Base-by-base conservation (phyloP, 2,797 vertebrate species). In the Geotria australis region DNA sequence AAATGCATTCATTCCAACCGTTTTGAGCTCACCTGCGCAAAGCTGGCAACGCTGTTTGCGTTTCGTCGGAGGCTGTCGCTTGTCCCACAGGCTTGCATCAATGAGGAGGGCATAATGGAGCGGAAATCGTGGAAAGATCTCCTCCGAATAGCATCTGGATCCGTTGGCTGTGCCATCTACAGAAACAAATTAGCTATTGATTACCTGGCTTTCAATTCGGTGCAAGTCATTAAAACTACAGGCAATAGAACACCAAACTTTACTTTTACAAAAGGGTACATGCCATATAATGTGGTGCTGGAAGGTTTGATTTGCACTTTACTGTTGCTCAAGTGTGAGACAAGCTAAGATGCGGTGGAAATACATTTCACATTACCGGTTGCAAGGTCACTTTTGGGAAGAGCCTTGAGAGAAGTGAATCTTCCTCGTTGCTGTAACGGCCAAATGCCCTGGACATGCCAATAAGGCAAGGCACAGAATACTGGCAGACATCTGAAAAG, bases 101-200 rank as follows among this genome's bases (percentile, higher is more conserved):
- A 63, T 7, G 83, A 86, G 72, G 79, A 85, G 8, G 91, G 89
- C 60, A 98, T 70, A 72, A 98, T 98, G 57, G 91, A 89, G 59
- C 89, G 77, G 67, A 98, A 98, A 64, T 98, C 91, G 8, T 84
- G 93, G 66, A 98, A 96, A 48, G 89, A 98, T 12, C 85, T 76
- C 1, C 86, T 71, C 4, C 79, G 77, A 6, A 72, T 64, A 1
- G 75, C 72, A 14, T 94, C 89, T 0, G 69, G 60, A 8, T 88
- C 81, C 3, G 82, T 79, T 0, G 70, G 38, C 38, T 38, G 24
- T 38, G 24, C 24, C 24, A 38, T 24, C 24, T 38, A 24, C 24
- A 38, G 24, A 24, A 38, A 38, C 24, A 38, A 38, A 38, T 38
- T 38, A 38, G 24, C 4, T 38, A 38, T 38, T 4, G 24, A 38